Percentiles rank a stretch among this genome's conserved stretches.
Conservation (phyloP, 2,888 invertebrate genomes). For the Oxycera nigricornis region DNA sequence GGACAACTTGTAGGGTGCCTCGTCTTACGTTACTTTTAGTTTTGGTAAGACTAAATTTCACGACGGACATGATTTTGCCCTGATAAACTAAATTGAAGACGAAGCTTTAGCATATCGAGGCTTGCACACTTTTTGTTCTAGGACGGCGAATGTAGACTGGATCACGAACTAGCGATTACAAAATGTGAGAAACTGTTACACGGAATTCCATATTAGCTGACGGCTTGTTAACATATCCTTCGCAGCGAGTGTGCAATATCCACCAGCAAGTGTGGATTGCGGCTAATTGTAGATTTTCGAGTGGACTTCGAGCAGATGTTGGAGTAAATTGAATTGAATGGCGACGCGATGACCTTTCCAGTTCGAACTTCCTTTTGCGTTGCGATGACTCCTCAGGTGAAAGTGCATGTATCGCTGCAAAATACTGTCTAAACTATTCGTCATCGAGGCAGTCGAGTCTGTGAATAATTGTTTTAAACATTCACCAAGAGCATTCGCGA, state of each 20-base stretch:
- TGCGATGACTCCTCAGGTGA: no score
- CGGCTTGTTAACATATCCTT: constrained; percentile 36
- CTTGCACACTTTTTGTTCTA: constrained; percentile 24
- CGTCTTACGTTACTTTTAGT: constrained; percentile 39
- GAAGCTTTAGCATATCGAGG: constrained; percentile 31
- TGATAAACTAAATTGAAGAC: constrained; percentile 46
- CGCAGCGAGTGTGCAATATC: constrained; percentile 7
- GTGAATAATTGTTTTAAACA: background rate
- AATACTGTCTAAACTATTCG: no score
- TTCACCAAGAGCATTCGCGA: background rate
- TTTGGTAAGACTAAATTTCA: constrained; percentile 44
- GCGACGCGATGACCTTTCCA: background rate
- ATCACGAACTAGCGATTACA: constrained; percentile 40
- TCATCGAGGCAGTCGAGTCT: background rate
- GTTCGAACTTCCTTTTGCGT: background rate
- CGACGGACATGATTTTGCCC: constrained; percentile 47
- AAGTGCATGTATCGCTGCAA: no score
- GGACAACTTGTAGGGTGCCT: background rate
- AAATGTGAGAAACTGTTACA: constrained; percentile 40
- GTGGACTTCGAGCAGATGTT: background rate
- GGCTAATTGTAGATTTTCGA: background rate
- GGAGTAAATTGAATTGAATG: background rate
- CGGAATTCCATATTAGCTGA: constrained; percentile 39
- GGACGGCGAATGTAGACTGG: constrained; percentile 13
- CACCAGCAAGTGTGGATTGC: background rate